These are phyloP conservation scores for Semaprochilodus insignis DNA, from an alignment of 2,797 vertebrate species.

Conservation along the genomic window DNA sequence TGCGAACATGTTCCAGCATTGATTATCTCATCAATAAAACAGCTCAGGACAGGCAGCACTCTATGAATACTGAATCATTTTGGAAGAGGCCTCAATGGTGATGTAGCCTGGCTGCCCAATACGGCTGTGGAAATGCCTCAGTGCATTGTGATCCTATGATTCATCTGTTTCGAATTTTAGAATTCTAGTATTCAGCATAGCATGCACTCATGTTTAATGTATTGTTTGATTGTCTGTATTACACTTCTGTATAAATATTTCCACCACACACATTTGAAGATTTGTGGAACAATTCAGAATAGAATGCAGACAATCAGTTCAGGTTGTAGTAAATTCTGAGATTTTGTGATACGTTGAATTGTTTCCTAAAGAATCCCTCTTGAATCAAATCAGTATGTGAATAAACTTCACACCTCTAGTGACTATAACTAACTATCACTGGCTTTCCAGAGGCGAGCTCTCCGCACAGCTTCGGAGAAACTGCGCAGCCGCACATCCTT, in stretches of 20 bases:
- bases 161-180: background rate
- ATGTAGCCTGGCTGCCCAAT: background rate
- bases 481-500: slow-evolving; percentile 93
- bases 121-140: background rate
- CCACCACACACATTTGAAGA: no score
- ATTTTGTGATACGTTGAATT: background rate
- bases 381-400: background rate
- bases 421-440: background rate
- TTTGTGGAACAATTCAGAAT: no score
- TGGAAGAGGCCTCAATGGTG: background rate
- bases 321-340: background rate
- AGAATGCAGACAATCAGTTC: background rate
- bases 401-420: background rate
- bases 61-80: background rate
- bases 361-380: background rate
- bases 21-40: background rate
- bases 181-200: background rate
- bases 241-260: background rate
- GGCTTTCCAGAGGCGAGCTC: slow-evolving; percentile 86
- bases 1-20: background rate
- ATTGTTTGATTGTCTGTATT: background rate
- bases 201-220: background rate
- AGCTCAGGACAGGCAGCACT: background rate
- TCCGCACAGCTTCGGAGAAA: slow-evolving; percentile 95
- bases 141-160: background rate